These are phyloP conservation scores for Rhabdophis nuchalis DNA, from an alignment of 2,797 vertebrate species.

Conservation along the genomic window DNA sequence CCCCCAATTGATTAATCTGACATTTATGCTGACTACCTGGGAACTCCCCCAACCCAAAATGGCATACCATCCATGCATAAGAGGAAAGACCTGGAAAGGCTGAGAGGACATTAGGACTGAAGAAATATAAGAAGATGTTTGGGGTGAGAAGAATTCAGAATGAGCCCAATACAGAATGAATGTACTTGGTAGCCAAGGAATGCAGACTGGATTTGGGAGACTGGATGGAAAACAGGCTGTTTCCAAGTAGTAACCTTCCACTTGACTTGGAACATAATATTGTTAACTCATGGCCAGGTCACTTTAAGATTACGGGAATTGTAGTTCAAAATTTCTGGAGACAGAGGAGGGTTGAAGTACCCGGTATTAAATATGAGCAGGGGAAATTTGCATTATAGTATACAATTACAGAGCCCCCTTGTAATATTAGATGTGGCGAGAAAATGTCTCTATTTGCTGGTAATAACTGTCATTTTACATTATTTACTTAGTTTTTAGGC, in stretches of 20 bases:
- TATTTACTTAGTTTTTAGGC: background rate
- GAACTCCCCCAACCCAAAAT: background rate
- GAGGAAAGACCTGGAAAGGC: background rate
- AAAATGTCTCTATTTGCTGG: background rate
- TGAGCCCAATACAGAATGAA: background rate
- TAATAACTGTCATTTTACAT: background rate
- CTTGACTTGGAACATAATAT: background rate
- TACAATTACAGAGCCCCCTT: background rate
- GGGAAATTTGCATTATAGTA: background rate
- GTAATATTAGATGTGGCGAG: background rate
- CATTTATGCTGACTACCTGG: conserved; percentile 27
- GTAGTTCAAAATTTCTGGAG: background rate
- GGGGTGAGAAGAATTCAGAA: background rate
- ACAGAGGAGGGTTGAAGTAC: background rate
- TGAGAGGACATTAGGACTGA: background rate
- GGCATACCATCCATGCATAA: background rate
- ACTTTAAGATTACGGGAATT: background rate
- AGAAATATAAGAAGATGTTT: conserved; percentile 3
- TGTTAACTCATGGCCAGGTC: background rate
- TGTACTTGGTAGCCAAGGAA: background rate
- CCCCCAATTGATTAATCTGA: conserved; percentile 4
- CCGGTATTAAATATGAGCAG: background rate
- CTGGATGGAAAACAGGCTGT: background rate
- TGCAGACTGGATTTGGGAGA: background rate
- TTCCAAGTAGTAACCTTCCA: background rate